These are phyloP conservation scores for Pelosia muscerda DNA, from an alignment of 2,888 invertebrate species.

Conservation along the genomic window DNA sequence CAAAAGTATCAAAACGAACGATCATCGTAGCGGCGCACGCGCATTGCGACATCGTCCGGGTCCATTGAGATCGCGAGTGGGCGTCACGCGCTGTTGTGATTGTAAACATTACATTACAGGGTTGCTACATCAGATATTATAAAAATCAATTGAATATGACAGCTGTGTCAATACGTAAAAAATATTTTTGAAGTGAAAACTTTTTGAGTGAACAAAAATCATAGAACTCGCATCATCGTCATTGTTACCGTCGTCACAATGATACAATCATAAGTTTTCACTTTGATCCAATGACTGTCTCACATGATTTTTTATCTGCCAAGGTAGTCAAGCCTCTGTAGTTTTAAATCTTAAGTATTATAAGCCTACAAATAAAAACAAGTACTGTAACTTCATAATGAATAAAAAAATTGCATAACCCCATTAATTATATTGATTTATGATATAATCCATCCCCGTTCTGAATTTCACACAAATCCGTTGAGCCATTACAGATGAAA, in stretches of 20 bases:
- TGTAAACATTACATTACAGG: conserved; percentile 54
- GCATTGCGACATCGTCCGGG: conserved; percentile 56
- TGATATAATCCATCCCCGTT: background rate
- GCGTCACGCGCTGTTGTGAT: conserved; percentile 52
- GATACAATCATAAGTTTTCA: too few relatives aligned
- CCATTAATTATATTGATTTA: background rate
- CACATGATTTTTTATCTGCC: too few relatives aligned
- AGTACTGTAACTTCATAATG: too few relatives aligned
- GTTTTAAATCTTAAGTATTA: too few relatives aligned
- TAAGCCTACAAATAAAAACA: too few relatives aligned
- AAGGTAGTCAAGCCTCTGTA: too few relatives aligned
- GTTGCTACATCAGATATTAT: conserved; percentile 45
- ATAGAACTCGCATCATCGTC: too few relatives aligned
- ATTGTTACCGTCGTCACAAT: too few relatives aligned
- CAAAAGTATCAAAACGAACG: conserved; percentile 53
- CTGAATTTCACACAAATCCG: background rate
- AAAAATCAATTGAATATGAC: background rate
- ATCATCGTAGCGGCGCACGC: conserved; percentile 34
- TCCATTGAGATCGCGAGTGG: conserved; percentile 60
- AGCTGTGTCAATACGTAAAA: conserved; percentile 3
- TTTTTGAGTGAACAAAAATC: too few relatives aligned
- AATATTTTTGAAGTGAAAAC: too few relatives aligned
- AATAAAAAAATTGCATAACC: too few relatives aligned
- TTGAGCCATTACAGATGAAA: background rate
- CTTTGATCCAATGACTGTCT: too few relatives aligned